Conservation (phyloP, 2,113 vertebrate genomes). For the Cyanoramphus novaezelandiae region DNA sequence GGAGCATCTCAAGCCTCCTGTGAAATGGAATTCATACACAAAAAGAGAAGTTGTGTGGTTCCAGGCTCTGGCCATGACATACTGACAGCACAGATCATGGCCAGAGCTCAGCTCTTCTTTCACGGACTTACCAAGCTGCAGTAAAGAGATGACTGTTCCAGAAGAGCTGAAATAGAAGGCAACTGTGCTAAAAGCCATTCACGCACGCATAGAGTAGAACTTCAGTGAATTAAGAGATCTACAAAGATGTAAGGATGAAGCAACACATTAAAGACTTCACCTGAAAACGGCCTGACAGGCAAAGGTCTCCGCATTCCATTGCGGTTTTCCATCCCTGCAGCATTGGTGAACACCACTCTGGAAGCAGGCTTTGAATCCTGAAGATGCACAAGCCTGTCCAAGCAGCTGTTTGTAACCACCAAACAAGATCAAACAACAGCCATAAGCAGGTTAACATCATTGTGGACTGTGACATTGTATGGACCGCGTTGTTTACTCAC, state of each 20-base stretch:
- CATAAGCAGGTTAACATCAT: background rate
- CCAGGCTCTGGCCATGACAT: fast-evolving
- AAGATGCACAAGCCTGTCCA: background rate
- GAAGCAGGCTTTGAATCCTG: background rate
- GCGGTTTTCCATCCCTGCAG: background rate
- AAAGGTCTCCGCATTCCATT: background rate
- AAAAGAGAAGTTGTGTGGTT: background rate
- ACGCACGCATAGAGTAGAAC: fast-evolving
- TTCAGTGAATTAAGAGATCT: background rate
- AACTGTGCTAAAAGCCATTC: background rate
- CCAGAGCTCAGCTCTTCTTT: background rate
- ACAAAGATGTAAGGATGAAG: background rate
- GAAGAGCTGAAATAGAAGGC: background rate
- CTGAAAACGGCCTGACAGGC: background rate
- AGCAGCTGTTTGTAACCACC: background rate
- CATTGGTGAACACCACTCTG: background rate
- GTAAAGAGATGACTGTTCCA: background rate
- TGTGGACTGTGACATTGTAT: background rate
- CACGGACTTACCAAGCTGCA: background rate
- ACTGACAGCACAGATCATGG: background rate
- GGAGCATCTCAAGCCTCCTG: background rate
- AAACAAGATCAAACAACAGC: background rate
- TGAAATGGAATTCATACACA: background rate
- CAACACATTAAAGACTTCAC: background rate
- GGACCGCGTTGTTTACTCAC: background rate